Evolutionary conservation across 2,888 invertebrate genomes (phyloP), one percentile per base, ranked within the genome.

Genomic region (Drosophila pseudotalamancana): DNA sequence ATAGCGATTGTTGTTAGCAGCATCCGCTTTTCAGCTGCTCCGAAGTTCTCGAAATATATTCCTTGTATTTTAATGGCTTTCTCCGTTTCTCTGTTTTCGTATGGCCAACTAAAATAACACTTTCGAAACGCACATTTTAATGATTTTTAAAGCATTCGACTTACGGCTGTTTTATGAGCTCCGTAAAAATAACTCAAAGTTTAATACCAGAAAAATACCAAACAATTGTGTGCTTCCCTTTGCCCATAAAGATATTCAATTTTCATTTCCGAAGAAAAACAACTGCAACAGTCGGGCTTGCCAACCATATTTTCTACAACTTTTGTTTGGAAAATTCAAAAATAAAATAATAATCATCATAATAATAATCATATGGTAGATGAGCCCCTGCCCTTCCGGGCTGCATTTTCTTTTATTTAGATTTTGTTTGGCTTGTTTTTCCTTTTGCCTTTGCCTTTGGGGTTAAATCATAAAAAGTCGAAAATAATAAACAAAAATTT

Each of bases 401-500:
- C 55, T 68, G 48, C 11, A 16, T 60, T 68, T 23, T 9, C 16
- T 40, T 65, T 19, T n/a, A 8, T 37, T 62, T 5, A n/a, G n/a
- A 37, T 6, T 50, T 50, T 6, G 42, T 25, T 46, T 21, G 9
- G 29, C n/a, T n/a, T n/a, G 45, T 39, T 35, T 51, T 29, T 35
- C 60, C 64, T 53, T 46, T 40, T 37, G 27, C 50, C 14, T 8
- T 11, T 60, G 42, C 46, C 25, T 34, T 65, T 86, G 83, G 88
- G 86, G 86, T 84, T 79, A 79, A 87, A 84, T 85, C 88, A 87
- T 86, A 87, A 83, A 84, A 78, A 82, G 60, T 72, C 66, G 66
- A 79, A 87, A 87, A 84, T 79, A 87, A 87, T 84, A 84, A 84
- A 84, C 83, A 84, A 87, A 80, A 74, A 70, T 70, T 57, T 87